A percentile compares a stretch with the other conserved stretches of the same genome.
These are phyloP conservation scores for Ammospiza caudacuta DNA, from an alignment of 2,113 vertebrate genomes.

Conservation along the genomic window DNA sequence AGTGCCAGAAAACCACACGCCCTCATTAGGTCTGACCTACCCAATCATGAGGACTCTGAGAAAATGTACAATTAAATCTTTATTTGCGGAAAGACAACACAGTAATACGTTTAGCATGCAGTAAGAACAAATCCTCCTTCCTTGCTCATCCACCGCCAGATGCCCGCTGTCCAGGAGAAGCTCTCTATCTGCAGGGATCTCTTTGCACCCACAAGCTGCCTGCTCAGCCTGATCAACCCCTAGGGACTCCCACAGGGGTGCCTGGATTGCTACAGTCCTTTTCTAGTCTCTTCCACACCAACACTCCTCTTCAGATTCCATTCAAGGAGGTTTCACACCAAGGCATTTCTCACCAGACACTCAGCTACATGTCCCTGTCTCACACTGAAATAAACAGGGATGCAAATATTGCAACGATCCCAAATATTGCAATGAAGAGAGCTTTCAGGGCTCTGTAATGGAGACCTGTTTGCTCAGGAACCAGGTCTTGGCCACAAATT, in stretches of 20 bases:
- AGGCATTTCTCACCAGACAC: background rate
- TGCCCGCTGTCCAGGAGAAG: background rate
- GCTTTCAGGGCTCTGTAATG: background rate
- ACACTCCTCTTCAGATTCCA: background rate
- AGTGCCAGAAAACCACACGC: background rate
- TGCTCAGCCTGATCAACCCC: background rate
- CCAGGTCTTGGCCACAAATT: background rate
- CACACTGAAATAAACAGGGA: background rate
- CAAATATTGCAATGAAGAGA: background rate
- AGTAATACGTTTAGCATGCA: background rate
- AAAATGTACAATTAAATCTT: background rate
- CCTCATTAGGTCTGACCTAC: background rate
- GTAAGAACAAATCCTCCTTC: background rate
- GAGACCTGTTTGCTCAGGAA: background rate
- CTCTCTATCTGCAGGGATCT: background rate
- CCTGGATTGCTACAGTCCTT: background rate
- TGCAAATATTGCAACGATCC: too few species aligned
- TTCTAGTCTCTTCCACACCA: background rate
- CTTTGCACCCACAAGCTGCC: background rate
- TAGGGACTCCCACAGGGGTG: too few species aligned
- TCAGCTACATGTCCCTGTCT: rapidly evolving
- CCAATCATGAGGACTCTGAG: background rate
- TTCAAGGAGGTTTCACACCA: background rate
- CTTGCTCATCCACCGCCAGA: background rate
- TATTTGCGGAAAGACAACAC: background rate